Evolutionary conservation across 2,113 vertebrate species (phyloP).

Genomic region (Calyptomena viridis): DNA sequence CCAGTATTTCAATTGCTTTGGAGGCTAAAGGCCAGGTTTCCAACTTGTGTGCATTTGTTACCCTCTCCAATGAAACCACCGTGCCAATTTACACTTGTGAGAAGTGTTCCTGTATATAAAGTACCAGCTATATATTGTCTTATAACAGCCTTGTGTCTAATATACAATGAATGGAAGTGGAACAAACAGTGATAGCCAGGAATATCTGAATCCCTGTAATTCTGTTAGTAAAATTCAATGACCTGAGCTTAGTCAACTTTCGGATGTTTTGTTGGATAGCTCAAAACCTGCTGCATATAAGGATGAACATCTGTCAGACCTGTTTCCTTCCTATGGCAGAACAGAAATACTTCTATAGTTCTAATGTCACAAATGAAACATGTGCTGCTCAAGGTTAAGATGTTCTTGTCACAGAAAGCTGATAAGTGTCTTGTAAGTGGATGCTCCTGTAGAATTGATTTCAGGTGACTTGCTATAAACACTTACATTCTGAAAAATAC

Average conservation of each 20-base stretch:
- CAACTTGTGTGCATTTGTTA: background rate
- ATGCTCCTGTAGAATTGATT: background rate
- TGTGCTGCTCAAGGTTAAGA: background rate
- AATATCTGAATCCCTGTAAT: background rate
- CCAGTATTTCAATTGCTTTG: background rate
- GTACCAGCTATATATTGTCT: background rate
- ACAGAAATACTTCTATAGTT: background rate
- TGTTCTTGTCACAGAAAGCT: background rate
- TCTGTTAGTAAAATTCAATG: background rate
- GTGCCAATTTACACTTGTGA: background rate
- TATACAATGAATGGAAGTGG: rapidly evolving
- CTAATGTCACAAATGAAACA: background rate
- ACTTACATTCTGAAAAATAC: background rate
- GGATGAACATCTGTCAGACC: background rate
- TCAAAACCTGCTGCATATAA: background rate
- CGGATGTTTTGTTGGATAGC: background rate
- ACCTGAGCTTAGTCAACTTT: background rate
- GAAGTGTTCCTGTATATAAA: background rate
- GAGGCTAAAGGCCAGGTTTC: background rate
- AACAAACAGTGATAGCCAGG: background rate
- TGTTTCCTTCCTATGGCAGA: background rate
- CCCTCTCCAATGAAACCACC: background rate
- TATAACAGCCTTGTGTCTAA: background rate
- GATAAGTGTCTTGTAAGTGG: background rate
- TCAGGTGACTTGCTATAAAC: background rate